These are phyloP conservation scores for Tenebrio molitor DNA, from an alignment of 1,140 invertebrate genomes.

Conservation along the genomic window DNA sequence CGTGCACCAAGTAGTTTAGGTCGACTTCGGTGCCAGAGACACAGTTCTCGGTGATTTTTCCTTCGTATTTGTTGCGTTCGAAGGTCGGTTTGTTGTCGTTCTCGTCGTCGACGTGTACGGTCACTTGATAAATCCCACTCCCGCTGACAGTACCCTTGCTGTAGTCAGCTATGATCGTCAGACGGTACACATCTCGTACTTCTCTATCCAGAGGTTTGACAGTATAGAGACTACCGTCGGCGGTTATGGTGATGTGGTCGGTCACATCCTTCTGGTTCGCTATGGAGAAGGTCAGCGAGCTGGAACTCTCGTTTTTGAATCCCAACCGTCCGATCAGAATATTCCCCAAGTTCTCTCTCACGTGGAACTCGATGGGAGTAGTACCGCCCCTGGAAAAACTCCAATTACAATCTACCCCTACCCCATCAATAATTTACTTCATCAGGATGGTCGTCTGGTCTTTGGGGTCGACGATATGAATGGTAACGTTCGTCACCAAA, in stretches of 20 bases:
- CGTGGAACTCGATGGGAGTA: conserved; percentile 79
- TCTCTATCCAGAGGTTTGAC: conserved; percentile 83
- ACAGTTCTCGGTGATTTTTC: conserved; percentile 85
- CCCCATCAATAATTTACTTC: conserved; percentile 70
- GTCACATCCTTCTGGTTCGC: conserved; percentile 84
- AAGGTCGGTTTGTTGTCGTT: conserved; percentile 93
- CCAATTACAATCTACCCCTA: not conserved
- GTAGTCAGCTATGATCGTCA: conserved; percentile 85
- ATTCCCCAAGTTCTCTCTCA: conserved; percentile 83
- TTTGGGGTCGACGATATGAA: conserved; percentile 84
- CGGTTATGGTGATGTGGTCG: conserved; percentile 80
- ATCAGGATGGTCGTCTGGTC: conserved; percentile 77
- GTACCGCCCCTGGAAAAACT: conserved; percentile 70
- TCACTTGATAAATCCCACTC: conserved; percentile 83
- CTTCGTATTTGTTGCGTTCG: conserved; percentile 78
- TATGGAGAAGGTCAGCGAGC: conserved; percentile 76
- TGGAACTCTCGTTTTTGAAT: conserved; percentile 71
- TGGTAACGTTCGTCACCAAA: conserved; percentile 84
- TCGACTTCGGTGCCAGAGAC: conserved; percentile 79
- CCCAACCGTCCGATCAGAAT: conserved; percentile 82
- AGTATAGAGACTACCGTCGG: conserved; percentile 84
- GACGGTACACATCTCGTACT: conserved; percentile 78
- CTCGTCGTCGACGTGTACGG: conserved; percentile 86
- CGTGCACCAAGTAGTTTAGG: conserved; percentile 76
- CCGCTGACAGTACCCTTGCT: conserved; percentile 73